Conservation (phyloP, 2,888 invertebrate species). For the Papilio elwesi region DNA sequence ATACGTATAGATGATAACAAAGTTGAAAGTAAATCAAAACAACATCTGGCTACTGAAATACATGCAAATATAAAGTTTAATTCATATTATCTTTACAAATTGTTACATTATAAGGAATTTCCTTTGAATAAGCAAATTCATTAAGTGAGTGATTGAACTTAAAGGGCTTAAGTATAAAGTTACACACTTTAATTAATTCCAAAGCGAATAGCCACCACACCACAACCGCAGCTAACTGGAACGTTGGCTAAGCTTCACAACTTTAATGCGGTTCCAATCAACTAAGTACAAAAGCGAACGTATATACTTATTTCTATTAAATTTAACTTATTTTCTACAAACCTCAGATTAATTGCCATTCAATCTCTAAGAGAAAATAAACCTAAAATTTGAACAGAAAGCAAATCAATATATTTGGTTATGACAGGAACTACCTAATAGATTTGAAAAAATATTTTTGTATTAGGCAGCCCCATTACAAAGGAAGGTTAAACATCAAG, state of each 20-base stretch:
- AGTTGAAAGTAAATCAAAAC: no score
- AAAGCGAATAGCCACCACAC: background rate
- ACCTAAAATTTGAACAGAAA: background rate
- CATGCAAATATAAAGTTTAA: no score
- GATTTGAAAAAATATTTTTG: no score
- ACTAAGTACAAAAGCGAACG: slow-evolving; percentile 9
- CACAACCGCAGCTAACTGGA: slow-evolving; percentile 1
- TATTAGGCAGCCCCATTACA: no score
- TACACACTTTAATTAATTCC: slow-evolving; percentile 9
- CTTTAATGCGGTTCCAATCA: slow-evolving; percentile 16
- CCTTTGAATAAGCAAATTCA: background rate
- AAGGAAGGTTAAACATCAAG: no score
- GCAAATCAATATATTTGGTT: no score
- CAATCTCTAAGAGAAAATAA: background rate
- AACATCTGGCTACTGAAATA: no score
- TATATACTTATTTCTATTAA: background rate
- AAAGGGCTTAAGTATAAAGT: background rate
- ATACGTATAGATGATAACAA: no score
- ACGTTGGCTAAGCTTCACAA: background rate
- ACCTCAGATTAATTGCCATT: no score
- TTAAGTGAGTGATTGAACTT: background rate
- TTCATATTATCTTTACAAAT: no score
- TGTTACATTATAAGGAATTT: no score
- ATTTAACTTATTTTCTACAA: background rate
- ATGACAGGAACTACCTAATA: no score